Base-by-base conservation (phyloP, 2,888 invertebrate species). In the Drosophila sordidapex region DNA sequence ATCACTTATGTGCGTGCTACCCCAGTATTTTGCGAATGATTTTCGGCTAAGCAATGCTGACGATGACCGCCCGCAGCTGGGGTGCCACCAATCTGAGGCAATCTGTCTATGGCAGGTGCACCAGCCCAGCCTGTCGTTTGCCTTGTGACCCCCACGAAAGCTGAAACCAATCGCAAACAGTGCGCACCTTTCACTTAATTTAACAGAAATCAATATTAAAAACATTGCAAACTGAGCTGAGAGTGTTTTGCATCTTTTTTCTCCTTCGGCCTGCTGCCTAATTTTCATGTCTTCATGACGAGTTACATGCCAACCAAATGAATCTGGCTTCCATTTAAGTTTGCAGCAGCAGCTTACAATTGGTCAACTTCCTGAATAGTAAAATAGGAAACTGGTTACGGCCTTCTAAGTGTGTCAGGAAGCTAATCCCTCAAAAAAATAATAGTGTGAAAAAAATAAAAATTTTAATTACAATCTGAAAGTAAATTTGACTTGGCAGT, bases 141-240 rank as follows among this genome's bases (percentile, higher is more conserved):
- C 38, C 15, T 25, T 29, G 54, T 61, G 75, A 75, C 61, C 72
- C 77, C 31, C 78, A 72, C 52, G 46, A 48, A 62, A 56, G 66
- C 46, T 64, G 40, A 63, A 40, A 60, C 63, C 52, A 76, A 76
- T 79, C 52, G 46, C 79, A 57, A 59, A 52, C 52, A 53, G 62
- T 59, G 79, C 56, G 48, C 70, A 70, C 83, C 88, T 85, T 88
- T 88, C 88, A 83, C 88, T 70, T 58, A 74, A 74, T 64, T 68
- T 76, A 76, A 72, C 86, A 83, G 64, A 85, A 87, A 74, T 79
- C 76, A 87, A 68, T 70, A 70, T 65, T 59, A 38, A 76, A 78
- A 52, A 58, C 54, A 31, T 40, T 25, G 56, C 46, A 49, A 59
- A 72, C 29, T 35, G 13, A 29, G 35, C 31, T n/a, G 43, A 66